Base-by-base conservation (phyloP, 2,888 invertebrate species). In the Cheiracanthium punctorium region DNA sequence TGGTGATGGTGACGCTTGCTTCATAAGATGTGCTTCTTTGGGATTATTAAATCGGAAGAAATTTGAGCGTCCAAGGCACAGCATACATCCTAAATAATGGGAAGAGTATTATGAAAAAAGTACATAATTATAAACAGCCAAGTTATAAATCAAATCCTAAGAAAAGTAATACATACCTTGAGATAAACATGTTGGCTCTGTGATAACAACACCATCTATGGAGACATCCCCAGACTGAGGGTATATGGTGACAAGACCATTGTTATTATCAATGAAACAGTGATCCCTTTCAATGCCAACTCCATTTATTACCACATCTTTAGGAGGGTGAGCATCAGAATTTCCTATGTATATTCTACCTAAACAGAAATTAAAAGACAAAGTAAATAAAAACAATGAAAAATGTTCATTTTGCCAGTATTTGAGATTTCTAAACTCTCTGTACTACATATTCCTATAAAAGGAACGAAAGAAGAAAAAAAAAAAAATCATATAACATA, bases 11-110 rank as follows among this genome's bases (percentile, higher is more conserved):
- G 96, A 93, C 5, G 96, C 95, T 0, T 96, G 95, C 92, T 96
- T 96, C 94, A 97, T 95, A 90, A 96, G 93, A 91, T 95, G 95
- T 4, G 97, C 97, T 91, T 97, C 96, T 76, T 95, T 95, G 0
- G 97, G 97, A 92, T 97, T 96, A 92, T 97, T 97, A 93, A 97
- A 97, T 64, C 97, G 95, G 92, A 97, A 94, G 92, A 96, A 96
- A 92, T 96, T 97, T 75, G 97, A 96, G 73, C 96, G 94, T 33
- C 97, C 97, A 90, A 98, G 95, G 75, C 96, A 96, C 89, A 97
- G 93, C 96, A 97, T 97, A 91, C 96, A 96, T 90, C 96, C 96
- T 96, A 93, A 90, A 91, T 37, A 37, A 37, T 37, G 10, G n/a
- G n/a, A n/a, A n/a, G 10, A 37, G 10, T 37, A 7, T 37, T 7